Percentiles rank a stretch among this genome's conserved stretches.
These are phyloP conservation scores for Amphimedon queenslandica DNA, from an alignment of 37 sponge, comb jelly and placozoan species.

Conservation along the genomic window DNA sequence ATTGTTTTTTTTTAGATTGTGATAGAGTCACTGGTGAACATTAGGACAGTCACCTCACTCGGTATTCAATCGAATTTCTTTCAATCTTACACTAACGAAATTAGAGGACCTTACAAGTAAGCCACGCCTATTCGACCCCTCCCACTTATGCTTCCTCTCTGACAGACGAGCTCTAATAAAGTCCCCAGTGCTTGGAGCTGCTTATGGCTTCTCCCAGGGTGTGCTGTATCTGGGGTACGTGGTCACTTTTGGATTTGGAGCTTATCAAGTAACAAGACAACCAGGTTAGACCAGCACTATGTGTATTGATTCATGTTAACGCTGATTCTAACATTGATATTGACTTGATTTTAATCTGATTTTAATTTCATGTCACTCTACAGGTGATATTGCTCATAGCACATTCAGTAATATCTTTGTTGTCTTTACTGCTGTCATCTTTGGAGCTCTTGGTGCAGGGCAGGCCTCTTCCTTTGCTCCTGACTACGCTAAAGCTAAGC, in stretches of 20 bases:
- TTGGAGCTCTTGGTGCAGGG: not conserved
- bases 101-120: constrained; percentile 3
- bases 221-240: constrained; percentile 2
- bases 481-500: too few species aligned
- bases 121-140: not conserved
- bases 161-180: not conserved
- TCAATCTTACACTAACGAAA: not conserved
- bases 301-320: not conserved
- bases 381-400: too few species aligned
- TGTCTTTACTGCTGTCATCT: not conserved
- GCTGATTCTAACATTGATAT: too few species aligned
- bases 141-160: not conserved
- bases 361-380: too few species aligned
- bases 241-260: constrained; percentile 7
- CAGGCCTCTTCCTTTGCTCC: too few species aligned
- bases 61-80: not conserved
- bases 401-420: not conserved
- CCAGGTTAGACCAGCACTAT: not conserved
- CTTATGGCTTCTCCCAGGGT: constrained; percentile 17
- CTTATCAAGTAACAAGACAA: not conserved
- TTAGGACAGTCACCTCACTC: constrained; percentile 9
- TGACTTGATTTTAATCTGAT: too few species aligned
- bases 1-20: not conserved
- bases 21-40: constrained; percentile 10
- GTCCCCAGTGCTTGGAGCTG: not conserved